Conservation (phyloP, 2,888 invertebrate species). For the Rhamnusium bicolor region DNA sequence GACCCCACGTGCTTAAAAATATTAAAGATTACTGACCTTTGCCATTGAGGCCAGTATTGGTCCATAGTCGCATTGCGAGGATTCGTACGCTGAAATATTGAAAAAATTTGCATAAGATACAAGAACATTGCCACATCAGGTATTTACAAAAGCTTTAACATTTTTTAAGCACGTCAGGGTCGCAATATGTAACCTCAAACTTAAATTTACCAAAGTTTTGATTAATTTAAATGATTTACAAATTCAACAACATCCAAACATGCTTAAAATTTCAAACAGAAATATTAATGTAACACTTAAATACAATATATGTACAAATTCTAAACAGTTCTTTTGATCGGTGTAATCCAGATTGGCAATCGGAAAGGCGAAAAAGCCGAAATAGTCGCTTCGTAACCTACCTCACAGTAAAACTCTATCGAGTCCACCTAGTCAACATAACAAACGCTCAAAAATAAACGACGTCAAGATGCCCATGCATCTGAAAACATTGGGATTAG, state of each 20-base stretch:
- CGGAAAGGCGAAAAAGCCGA: not conserved
- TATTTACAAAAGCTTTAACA: conserved; percentile 45
- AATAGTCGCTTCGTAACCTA: not conserved
- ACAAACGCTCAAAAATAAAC: too few relatives aligned
- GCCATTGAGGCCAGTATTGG: conserved; percentile 72
- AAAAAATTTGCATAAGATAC: conserved; percentile 62
- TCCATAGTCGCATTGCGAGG: conserved; percentile 72
- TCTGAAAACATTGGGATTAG: too few relatives aligned
- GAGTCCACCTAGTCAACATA: not conserved
- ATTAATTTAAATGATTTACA: conserved; percentile 17
- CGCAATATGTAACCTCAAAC: conserved; percentile 50
- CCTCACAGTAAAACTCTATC: not conserved
- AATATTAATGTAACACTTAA: not conserved
- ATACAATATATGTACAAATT: too few relatives aligned
- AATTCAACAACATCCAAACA: conserved; percentile 54
- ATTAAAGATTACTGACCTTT: conserved; percentile 70
- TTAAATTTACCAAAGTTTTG: conserved; percentile 9
- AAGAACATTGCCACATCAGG: conserved; percentile 31
- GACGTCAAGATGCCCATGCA: too few relatives aligned
- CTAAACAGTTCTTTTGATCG: not conserved
- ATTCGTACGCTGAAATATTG: conserved; percentile 72
- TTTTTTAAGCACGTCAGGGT: conserved; percentile 64
- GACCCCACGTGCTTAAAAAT: conserved; percentile 65
- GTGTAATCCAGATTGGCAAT: too few relatives aligned
- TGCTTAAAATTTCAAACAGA: conserved; percentile 56